phyloP scores from a whole-genome alignment of 2,113 vertebrate species.

The Arvicanthis niloticus region DNA sequence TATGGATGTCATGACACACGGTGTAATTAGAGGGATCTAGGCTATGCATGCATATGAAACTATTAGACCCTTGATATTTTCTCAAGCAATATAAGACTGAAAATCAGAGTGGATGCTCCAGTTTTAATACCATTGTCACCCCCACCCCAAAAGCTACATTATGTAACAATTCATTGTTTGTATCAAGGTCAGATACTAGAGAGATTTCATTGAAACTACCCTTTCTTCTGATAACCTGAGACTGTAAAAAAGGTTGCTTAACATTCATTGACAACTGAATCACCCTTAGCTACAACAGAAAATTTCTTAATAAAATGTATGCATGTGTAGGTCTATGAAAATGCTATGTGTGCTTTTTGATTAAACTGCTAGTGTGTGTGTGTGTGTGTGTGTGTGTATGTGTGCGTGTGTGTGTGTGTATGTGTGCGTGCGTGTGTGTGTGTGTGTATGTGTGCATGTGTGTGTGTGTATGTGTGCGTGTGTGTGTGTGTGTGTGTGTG shows the following conservation, averaged over 20 bases:
- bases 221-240: slow-evolving; percentile 33
- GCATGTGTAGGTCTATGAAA: background rate
- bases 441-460: too few species aligned
- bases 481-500: too few species aligned
- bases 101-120: slow-evolving; percentile 47
- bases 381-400: too few species aligned
- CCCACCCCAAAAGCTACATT: slow-evolving; percentile 54
- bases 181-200: slow-evolving; percentile 48
- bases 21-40: background rate
- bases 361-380: background rate
- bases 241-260: background rate
- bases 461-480: too few species aligned
- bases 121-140: background rate
- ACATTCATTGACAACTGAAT: slow-evolving; percentile 9
- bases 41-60: slow-evolving; percentile 58
- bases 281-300: background rate
- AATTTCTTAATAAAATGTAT: background rate
- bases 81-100: background rate
- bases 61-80: slow-evolving; percentile 50
- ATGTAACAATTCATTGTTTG: slow-evolving; percentile 65
- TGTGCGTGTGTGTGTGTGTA: too few species aligned
- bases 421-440: too few species aligned
- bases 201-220: slow-evolving; percentile 32
- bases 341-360: background rate
- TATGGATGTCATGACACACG: background rate